Base-by-base conservation (phyloP, 1,140 invertebrate species). In the Drosophila varians region DNA sequence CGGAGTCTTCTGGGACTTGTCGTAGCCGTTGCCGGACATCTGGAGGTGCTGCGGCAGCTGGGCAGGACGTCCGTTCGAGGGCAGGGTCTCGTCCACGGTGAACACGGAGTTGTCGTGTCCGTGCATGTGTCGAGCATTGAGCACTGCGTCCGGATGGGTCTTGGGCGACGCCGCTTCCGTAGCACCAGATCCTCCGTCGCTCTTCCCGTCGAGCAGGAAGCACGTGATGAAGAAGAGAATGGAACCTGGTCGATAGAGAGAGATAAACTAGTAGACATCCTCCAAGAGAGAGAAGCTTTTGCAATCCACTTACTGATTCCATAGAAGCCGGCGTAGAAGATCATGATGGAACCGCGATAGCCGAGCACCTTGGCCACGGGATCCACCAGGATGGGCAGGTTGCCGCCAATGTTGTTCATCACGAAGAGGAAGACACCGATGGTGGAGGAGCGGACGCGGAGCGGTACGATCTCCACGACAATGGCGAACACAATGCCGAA, bases 401-500 rank as follows among this genome's bases (percentile, higher is more conserved):
- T 97, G n/a, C 96, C 96, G n/a, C 96, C 96, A 57, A 97, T 94
- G 90, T 97, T 97, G 91, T 97, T 98, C 96, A 97, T 97, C 0
- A 97, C 95, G 90, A 98, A 97, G 2, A 98, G 92, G 79, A 97
- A 97, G 1, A 97, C 93, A 0, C 96, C 96, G 3, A 98, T 94
- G 1, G 95, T 95, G 3, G 96, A 96, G 8, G 96, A 97, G 31
- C 96, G 92, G 5, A 97, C 93, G 1, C 94, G 93, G 11, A 96
- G 60, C 1, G 96, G 96, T 6, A 97, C 96, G 61, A 97, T 96
- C 92, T 97, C 96, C 1, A 98, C 96, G 3, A 98, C 92, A 73
- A 97, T 95, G 11, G 96, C 96, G 84, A 97, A 97, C 2, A 97
- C 94, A 60, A 98, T 97, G 42, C 96, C 96, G 89, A 97, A 97